A percentile compares a stretch with the other conserved stretches of the same genome.
Evolutionary conservation across 2,888 invertebrate genomes (phyloP).

Genomic region (Tridacna crocea): DNA sequence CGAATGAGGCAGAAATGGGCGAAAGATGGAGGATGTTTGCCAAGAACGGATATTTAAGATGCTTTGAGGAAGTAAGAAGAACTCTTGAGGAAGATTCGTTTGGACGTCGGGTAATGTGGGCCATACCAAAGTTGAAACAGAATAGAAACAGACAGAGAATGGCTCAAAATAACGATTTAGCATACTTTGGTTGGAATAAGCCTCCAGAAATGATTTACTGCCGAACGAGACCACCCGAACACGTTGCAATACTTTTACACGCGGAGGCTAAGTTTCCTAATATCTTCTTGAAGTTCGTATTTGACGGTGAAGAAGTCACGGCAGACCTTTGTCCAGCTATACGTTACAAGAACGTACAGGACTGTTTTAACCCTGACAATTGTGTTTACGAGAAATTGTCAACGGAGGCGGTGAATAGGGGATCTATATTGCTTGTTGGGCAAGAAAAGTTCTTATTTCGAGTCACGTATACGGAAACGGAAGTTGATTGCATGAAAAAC

Average conservation of each 20-base stretch:
- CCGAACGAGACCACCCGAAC: neutral
- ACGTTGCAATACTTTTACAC: neutral
- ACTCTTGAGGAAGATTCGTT: neutral
- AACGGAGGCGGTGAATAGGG: neutral
- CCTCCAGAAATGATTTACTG: neutral
- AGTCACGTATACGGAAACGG: constrained; percentile 12
- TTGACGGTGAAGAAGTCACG: neutral
- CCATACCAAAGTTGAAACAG: neutral
- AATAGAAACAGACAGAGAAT: neutral
- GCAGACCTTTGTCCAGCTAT: constrained; percentile 17
- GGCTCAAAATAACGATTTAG: neutral
- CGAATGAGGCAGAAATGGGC: neutral
- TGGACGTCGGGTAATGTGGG: neutral
- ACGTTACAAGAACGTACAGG: neutral
- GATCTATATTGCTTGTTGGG: constrained; percentile 7
- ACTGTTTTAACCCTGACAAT: constrained; percentile 2
- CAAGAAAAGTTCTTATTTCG: neutral
- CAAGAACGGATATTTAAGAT: constrained; percentile 5
- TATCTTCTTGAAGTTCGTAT: neutral
- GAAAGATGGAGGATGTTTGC: neutral
- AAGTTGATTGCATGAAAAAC: constrained; percentile 20
- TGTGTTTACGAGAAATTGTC: neutral
- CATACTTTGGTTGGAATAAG: neutral
- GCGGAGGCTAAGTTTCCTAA: constrained; percentile 9
- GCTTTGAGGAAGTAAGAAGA: neutral